Percentiles rank a stretch among this genome's conserved stretches.
Conservation (phyloP, 2,797 vertebrate species). For the Lepilemur ruficaudatus region DNA sequence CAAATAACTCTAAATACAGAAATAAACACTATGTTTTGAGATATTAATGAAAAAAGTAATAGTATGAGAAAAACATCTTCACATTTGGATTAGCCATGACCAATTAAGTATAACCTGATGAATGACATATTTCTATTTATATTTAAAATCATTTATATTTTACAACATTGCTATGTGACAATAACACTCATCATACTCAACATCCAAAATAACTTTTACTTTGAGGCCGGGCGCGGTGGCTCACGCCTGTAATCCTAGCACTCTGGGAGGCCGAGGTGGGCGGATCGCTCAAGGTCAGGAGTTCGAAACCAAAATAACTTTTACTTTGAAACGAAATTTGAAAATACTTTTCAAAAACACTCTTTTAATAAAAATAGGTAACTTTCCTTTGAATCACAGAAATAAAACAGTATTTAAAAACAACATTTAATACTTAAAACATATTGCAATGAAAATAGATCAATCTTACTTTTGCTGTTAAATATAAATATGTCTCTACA, state of each 20-base stretch:
- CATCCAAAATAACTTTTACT: not conserved
- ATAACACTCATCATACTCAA: not conserved
- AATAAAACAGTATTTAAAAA: not conserved
- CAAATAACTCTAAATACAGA: not conserved
- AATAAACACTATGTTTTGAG: not conserved
- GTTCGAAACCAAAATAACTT: no score
- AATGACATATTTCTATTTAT: not conserved
- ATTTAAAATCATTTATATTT: not conserved
- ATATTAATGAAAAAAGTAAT: not conserved
- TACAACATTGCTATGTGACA: not conserved
- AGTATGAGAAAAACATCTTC: not conserved
- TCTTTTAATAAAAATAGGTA: not conserved
- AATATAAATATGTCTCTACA: not conserved
- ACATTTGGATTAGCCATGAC: not conserved
- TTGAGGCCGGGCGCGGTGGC: no score
- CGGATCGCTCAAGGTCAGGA: no score
- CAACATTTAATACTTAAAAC: conserved; percentile 9
- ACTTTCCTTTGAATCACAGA: not conserved
- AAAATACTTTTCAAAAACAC: not conserved
- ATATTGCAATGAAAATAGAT: not conserved
- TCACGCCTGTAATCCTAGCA: no score
- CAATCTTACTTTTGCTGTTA: not conserved
- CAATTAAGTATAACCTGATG: not conserved
- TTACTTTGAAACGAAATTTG: not conserved
- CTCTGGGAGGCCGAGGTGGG: no score